phyloP scores from a whole-genome alignment of 2,113 vertebrate species.

The Charina bottae region DNA sequence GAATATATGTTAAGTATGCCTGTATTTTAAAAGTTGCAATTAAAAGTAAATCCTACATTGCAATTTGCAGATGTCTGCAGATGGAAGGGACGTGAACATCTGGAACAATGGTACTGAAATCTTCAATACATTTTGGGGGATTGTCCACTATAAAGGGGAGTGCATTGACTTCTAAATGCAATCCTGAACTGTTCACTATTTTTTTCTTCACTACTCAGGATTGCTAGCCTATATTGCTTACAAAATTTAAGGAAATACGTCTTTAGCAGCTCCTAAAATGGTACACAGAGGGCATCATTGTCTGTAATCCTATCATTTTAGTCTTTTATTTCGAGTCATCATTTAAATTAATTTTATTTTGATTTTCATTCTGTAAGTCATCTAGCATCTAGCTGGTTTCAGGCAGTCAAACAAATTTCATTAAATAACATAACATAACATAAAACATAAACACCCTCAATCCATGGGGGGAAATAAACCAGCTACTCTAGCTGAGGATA shows the following conservation, averaged over 20 bases:
- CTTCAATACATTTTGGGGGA: background rate
- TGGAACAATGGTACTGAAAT: constrained; percentile 17
- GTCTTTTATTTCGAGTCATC: background rate
- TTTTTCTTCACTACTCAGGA: background rate
- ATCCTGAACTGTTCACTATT: background rate
- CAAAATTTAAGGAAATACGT: background rate
- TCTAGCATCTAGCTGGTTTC: background rate
- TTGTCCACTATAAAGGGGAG: constrained; percentile 21
- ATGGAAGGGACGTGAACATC: background rate
- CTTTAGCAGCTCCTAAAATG: background rate
- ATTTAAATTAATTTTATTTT: background rate
- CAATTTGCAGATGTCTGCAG: constrained; percentile 36
- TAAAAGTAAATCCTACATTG: constrained; percentile 43
- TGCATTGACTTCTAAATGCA: constrained; percentile 15
- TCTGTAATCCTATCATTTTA: background rate
- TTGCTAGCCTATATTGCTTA: background rate
- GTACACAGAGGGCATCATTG: background rate
- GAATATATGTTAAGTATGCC: constrained; percentile 25
- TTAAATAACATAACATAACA: background rate
- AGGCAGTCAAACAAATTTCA: background rate
- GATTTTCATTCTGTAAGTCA: background rate
- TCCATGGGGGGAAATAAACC: background rate
- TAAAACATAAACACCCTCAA: background rate
- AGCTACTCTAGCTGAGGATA: background rate
- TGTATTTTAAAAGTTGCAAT: constrained; percentile 38